A percentile compares a stretch with the other conserved stretches of the same genome.
These are phyloP conservation scores for Micrasema minimum DNA, from an alignment of 1,140 invertebrate species.

Conservation along the genomic window DNA sequence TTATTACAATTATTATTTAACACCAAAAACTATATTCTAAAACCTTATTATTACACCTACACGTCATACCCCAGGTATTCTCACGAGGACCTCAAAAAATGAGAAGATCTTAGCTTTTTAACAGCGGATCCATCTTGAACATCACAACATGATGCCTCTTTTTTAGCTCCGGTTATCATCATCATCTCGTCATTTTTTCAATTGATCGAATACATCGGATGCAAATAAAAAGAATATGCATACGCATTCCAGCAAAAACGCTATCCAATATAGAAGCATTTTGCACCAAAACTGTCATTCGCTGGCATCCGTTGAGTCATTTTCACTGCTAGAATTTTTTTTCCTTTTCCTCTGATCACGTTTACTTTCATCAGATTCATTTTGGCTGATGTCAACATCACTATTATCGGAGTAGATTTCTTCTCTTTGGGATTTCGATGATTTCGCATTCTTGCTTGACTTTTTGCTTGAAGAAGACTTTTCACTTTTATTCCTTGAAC, in stretches of 20 bases:
- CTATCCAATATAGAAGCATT: conserved; percentile 34
- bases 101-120: too few species aligned
- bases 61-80: too few species aligned
- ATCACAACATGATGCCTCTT: too few species aligned
- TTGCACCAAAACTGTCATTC: conserved; percentile 48
- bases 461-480: conserved; percentile 2
- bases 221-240: conserved; percentile 39
- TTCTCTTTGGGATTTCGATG: conserved; percentile 37
- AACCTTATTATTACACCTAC: too few species aligned
- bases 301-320: conserved; percentile 35
- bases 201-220: conserved; percentile 32
- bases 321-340: conserved; percentile 15
- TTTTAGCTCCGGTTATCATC: too few species aligned
- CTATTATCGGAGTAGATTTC: conserved; percentile 47
- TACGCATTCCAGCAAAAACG: conserved; percentile 32
- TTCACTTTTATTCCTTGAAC: background rate
- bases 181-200: too few species aligned
- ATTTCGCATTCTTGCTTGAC: conserved; percentile 22
- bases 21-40: too few species aligned
- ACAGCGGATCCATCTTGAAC: too few species aligned
- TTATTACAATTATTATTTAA: too few species aligned
- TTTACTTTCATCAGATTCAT: conserved; percentile 26
- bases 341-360: conserved; percentile 19
- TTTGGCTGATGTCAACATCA: conserved; percentile 27
- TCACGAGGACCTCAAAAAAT: too few species aligned